These are phyloP conservation scores for Drosophila dunni DNA, from an alignment of 1,140 invertebrate genomes.

Conservation along the genomic window DNA sequence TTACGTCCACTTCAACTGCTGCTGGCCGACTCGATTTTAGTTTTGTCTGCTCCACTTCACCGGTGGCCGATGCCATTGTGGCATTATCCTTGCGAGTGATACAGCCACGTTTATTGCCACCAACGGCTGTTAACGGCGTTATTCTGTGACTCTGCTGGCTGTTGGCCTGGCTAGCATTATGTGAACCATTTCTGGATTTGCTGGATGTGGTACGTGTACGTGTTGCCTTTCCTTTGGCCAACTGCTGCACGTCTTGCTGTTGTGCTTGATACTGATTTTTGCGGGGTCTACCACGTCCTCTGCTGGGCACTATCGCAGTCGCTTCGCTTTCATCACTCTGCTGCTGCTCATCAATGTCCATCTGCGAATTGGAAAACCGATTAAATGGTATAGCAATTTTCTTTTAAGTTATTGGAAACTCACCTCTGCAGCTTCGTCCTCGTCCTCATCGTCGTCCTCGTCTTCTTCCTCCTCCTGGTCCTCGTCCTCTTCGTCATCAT, in stretches of 20 bases:
- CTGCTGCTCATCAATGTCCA: constrained; percentile 13
- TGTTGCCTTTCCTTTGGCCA: constrained; percentile 23
- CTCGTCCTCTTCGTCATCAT: constrained; percentile 23
- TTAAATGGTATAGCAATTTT: not conserved
- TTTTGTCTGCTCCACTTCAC: constrained; percentile 65
- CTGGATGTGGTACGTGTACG: constrained; percentile 16
- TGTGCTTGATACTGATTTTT: constrained; percentile 44
- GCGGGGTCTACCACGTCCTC: constrained; percentile 20
- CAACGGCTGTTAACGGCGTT: constrained; percentile 58
- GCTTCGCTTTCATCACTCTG: constrained; percentile 36
- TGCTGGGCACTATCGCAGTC: constrained; percentile 19
- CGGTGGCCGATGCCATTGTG: constrained; percentile 67
- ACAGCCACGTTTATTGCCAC: constrained; percentile 72
- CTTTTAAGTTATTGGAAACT: not conserved
- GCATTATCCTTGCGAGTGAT: constrained; percentile 64
- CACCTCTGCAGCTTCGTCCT: constrained; percentile 32
- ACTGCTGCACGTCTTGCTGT: not conserved
- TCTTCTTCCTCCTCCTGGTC: constrained; percentile 23
- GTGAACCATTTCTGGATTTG: constrained; percentile 12
- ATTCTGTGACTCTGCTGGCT: constrained; percentile 28
- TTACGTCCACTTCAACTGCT: constrained; percentile 17
- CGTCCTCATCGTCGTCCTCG: constrained; percentile 16
- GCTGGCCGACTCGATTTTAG: constrained; percentile 45
- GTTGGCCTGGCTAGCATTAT: not conserved
- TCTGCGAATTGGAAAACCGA: constrained; percentile 4